Evolutionary conservation across 2,888 invertebrate species (phyloP), one percentile per base, ranked within the genome.

Genomic region (Dasypogon diadema): DNA sequence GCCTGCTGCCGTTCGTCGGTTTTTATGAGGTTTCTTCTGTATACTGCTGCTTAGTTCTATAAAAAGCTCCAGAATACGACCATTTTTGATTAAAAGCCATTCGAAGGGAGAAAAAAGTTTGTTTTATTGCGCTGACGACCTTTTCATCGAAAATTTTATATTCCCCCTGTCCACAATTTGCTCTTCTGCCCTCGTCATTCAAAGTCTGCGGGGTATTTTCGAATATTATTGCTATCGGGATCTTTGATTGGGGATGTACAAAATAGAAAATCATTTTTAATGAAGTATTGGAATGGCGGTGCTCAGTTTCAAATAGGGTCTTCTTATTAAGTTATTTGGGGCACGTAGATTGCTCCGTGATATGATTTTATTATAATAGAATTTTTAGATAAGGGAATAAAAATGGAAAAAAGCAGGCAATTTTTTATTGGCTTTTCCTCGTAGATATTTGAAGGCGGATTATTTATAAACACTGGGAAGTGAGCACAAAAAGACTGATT

Each of bases 21-120:
- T 70, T 70, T 70, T 70, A 70, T 70, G 54, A 46, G 70, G 54
- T 70, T 70, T 54, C 70, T 70, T 46, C 54, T 6, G 34, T n/a
- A n/a, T 34, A 30, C 54, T 21, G 30, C 54, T 22, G 54, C 70
- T 54, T 70, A 54, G 12, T 51, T 51, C 21, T 22, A 10, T 34
- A 54, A 70, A n/a, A 70, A 70, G 70, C 21, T 54, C 34, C 48
- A 30, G 54, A 18, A 70, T 54, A 54, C 70, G 70, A 70, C 70
- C 70, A 70, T 30, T 70, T 70, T 70, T 70, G 70, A 70, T 70
- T 70, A 70, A 70, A 70, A 70, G 54, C 70, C 54, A 70, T 70
- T 70, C 24, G 18, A 70, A 18, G 18, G 18, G 54, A 54, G 37
- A 54, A 68, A n/a, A 68, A 51, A 70, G 70, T 70, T 70, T 34